Percentiles rank a stretch among this genome's conserved stretches.
Conservation (phyloP, 1,140 invertebrate species). For the Chironomus striatipennis region DNA sequence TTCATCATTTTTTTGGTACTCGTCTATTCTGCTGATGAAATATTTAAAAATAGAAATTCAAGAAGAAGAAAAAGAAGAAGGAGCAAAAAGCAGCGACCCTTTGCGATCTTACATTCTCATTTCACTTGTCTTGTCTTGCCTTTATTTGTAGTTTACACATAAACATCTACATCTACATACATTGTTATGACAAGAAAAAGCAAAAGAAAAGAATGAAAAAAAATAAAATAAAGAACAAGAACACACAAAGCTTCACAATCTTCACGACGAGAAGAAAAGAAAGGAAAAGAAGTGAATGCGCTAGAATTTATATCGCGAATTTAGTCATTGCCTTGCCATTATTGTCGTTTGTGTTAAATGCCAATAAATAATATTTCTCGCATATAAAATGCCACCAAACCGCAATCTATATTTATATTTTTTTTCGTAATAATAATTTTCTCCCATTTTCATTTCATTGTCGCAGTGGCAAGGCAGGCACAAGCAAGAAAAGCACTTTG, state of each 20-base stretch:
- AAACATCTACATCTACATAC: not conserved
- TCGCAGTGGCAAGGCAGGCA: too few relatives aligned
- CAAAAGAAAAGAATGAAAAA: too few relatives aligned
- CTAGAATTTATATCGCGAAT: not conserved
- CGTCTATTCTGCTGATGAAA: slow-evolving; percentile 1
- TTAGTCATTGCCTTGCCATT: slow-evolving; percentile 12
- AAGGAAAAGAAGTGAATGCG: not conserved
- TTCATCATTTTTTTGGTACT: not conserved
- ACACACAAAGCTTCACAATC: not conserved
- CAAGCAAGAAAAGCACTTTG: too few relatives aligned
- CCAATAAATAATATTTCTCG: slow-evolving; percentile 2
- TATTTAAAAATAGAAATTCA: slow-evolving; percentile 9
- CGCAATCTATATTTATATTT: not conserved
- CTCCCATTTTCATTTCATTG: too few relatives aligned
- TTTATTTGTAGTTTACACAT: not conserved
- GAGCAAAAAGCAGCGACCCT: not conserved
- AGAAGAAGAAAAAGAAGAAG: too few relatives aligned
- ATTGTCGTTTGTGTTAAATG: slow-evolving; percentile 13
- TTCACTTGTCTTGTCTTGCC: not conserved
- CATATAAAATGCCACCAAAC: not conserved
- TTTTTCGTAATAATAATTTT: too few relatives aligned
- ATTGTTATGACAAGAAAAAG: not conserved
- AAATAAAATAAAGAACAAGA: too few relatives aligned
- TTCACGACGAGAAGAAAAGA: not conserved
- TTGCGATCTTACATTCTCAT: not conserved